phyloP scores from a whole-genome alignment of 2,797 vertebrate genomes.

The Sphenopsis melanotis region DNA sequence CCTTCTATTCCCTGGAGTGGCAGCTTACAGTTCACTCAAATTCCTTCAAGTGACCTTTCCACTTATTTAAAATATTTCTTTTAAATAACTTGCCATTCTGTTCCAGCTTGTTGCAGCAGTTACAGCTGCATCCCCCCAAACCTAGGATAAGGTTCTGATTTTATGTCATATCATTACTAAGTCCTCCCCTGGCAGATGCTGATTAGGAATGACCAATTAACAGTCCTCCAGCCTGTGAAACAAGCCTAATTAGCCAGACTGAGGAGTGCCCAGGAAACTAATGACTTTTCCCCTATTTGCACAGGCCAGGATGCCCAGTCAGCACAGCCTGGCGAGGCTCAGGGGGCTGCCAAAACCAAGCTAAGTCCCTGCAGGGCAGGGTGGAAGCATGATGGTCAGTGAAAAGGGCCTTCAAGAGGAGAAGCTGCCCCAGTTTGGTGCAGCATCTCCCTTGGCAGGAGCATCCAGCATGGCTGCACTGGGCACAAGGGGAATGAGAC shows the following conservation, averaged over 20 bases:
- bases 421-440: fast-evolving
- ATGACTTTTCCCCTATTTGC: background rate
- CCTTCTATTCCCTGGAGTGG: constrained; percentile 35
- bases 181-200: background rate
- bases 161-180: background rate
- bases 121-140: background rate
- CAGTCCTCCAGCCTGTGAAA: background rate
- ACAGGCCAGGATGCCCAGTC: background rate
- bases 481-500: background rate
- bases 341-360: background rate
- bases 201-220: constrained; percentile 38
- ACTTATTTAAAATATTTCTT: constrained; percentile 29
- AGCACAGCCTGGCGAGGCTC: background rate
- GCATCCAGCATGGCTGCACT: background rate
- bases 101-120: background rate
- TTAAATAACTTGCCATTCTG: background rate
- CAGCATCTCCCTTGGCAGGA: background rate
- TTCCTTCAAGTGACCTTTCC: constrained; percentile 54
- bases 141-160: background rate
- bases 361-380: background rate
- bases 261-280: background rate
- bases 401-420: background rate
- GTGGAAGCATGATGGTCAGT: fast-evolving
- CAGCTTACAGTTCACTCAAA: constrained; percentile 35
- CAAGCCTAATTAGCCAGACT: background rate